phyloP scores from a whole-genome alignment of 2,113 vertebrate species.

The Caranx ignobilis region DNA sequence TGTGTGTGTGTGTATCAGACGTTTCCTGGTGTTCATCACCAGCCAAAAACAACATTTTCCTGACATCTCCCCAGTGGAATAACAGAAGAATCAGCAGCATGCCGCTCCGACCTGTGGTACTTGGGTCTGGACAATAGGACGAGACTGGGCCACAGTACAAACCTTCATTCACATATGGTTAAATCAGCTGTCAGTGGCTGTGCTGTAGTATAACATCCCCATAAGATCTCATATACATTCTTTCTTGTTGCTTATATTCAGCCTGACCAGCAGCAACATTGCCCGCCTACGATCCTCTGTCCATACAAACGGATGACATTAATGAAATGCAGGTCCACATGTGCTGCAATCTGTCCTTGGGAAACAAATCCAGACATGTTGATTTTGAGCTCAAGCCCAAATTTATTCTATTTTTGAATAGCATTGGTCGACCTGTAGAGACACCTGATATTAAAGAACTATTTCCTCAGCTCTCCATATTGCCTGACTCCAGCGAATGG shows the following conservation, averaged over 20 bases:
- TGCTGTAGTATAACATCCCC: not conserved
- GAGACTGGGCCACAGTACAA: not conserved
- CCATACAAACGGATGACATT: conserved; percentile 23
- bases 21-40: conserved; percentile 58
- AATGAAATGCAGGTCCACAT: conserved; percentile 30
- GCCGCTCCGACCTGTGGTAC: conserved; percentile 5
- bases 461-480: conserved; percentile 2
- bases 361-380: conserved; percentile 45
- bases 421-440: not conserved
- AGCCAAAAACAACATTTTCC: conserved; percentile 75
- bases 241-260: not conserved
- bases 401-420: not conserved
- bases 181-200: not conserved
- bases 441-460: conserved; percentile 7
- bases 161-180: conserved; percentile 7
- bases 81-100: conserved; percentile 61
- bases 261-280: conserved; percentile 2
- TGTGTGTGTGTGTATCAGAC: conserved; percentile 33
- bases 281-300: not conserved
- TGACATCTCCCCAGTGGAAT: conserved; percentile 58
- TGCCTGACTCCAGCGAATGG: not conserved
- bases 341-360: conserved; percentile 6
- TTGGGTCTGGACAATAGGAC: conserved; percentile 16
- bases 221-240: not conserved
- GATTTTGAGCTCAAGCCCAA: conserved; percentile 39